A percentile compares a stretch with the other conserved stretches of the same genome.
phyloP scores from a whole-genome alignment of 2,797 vertebrate species.

The Orestias chungarensis region DNA sequence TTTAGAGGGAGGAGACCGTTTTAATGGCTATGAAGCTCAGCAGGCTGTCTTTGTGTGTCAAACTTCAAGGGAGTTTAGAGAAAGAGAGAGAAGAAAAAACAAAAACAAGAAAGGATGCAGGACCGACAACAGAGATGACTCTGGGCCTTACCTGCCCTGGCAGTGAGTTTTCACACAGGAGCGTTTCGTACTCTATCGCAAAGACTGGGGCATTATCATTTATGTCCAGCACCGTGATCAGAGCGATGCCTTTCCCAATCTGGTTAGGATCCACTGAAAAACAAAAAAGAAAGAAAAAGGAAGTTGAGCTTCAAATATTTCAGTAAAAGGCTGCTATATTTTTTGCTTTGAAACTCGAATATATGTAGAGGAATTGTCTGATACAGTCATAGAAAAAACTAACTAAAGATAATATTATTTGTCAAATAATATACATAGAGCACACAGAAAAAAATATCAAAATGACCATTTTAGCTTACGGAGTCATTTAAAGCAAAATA shows the following conservation, averaged over 20 bases:
- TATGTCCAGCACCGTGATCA: constrained; percentile 91
- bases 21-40: constrained; percentile 62
- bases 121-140: constrained; percentile 22
- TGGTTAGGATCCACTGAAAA: constrained; percentile 90
- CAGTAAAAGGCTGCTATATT: constrained; percentile 32
- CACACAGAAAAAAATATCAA: too few relatives aligned
- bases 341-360: background rate
- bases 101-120: constrained; percentile 12
- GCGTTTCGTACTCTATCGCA: constrained; percentile 92
- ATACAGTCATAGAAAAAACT: background rate
- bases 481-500: too few relatives aligned
- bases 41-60: constrained; percentile 46
- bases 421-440: too few relatives aligned
- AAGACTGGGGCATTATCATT: constrained; percentile 97
- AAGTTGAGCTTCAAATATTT: constrained; percentile 8
- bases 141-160: constrained; percentile 86
- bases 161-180: constrained; percentile 89
- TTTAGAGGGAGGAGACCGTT: constrained; percentile 51
- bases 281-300: constrained; percentile 33
- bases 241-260: constrained; percentile 87
- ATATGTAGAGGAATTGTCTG: background rate
- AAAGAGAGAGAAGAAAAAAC: constrained; percentile 15
- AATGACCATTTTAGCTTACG: too few relatives aligned
- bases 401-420: background rate
- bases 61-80: constrained; percentile 37